Conservation (phyloP, 2,797 vertebrate species). For the Allobates femoralis region DNA sequence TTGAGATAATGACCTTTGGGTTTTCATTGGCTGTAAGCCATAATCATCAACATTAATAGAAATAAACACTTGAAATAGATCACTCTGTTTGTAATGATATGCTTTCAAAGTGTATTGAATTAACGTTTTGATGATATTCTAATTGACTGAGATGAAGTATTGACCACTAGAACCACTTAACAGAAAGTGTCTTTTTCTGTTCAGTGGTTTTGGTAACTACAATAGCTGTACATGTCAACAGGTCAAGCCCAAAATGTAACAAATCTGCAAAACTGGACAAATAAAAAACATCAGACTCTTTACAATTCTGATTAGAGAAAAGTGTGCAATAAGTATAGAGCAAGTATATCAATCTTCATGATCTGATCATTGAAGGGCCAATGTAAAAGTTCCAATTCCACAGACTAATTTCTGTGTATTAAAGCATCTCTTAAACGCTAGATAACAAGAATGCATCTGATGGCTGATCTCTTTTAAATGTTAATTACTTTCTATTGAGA, state of each 20-base stretch:
- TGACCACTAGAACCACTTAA: no score
- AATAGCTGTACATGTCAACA: background rate
- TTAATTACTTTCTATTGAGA: background rate
- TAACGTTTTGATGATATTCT: no score
- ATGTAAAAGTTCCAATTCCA: background rate
- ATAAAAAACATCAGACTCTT: background rate
- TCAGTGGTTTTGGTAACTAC: no score
- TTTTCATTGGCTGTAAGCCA: no score
- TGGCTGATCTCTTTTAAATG: background rate
- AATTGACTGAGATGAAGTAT: no score
- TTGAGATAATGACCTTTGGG: no score
- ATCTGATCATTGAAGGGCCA: background rate
- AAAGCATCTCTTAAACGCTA: background rate
- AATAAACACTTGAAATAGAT: no score
- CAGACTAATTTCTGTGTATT: background rate
- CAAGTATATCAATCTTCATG: background rate
- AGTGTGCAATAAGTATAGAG: background rate
- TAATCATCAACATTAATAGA: no score
- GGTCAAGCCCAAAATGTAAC: background rate
- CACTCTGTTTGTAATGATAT: no score
- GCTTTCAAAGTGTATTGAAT: no score
- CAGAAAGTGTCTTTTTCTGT: no score
- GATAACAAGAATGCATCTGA: background rate
- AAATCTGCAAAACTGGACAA: background rate
- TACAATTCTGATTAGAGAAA: background rate